Percentiles rank a stretch among this genome's conserved stretches.
Evolutionary conservation across 2,113 vertebrate genomes (phyloP).

Genomic region (Stictonetta naevosa): DNA sequence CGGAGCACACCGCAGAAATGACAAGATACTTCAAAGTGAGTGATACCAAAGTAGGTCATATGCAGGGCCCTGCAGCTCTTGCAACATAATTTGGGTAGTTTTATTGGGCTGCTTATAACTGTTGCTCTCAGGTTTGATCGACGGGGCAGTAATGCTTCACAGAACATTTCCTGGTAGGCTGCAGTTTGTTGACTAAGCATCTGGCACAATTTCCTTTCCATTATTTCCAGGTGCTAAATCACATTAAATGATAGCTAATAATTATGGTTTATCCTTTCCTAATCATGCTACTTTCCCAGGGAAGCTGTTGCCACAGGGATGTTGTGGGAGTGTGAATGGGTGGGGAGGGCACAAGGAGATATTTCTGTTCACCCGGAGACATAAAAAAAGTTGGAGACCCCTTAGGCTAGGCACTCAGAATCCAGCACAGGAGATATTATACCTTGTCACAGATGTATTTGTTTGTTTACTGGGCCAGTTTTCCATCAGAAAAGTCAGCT

Average conservation of each 20-base stretch:
- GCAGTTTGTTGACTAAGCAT: conserved; percentile 37
- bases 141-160: background rate
- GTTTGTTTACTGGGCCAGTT: background rate
- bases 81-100: background rate
- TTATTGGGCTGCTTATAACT: background rate
- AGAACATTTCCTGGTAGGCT: background rate
- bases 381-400: conserved; percentile 41
- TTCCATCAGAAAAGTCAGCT: background rate
- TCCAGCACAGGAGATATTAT: background rate
- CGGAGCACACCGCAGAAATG: accelerated
- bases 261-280: conserved; percentile 51
- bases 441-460: background rate
- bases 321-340: conserved; percentile 46
- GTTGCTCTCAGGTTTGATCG: background rate
- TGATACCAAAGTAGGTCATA: background rate
- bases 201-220: conserved; percentile 18
- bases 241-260: conserved; percentile 56
- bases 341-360: conserved; percentile 32
- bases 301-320: conserved; percentile 64
- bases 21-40: background rate
- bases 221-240: conserved; percentile 63
- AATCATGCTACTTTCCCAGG: conserved; percentile 53
- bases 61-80: background rate
- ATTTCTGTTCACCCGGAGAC: conserved; percentile 23
- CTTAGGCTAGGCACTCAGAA: conserved; percentile 7